Evolutionary conservation across 53 echinoderm and acorn worm genomes (phyloP).

Genomic region (Arbacia lixula): DNA sequence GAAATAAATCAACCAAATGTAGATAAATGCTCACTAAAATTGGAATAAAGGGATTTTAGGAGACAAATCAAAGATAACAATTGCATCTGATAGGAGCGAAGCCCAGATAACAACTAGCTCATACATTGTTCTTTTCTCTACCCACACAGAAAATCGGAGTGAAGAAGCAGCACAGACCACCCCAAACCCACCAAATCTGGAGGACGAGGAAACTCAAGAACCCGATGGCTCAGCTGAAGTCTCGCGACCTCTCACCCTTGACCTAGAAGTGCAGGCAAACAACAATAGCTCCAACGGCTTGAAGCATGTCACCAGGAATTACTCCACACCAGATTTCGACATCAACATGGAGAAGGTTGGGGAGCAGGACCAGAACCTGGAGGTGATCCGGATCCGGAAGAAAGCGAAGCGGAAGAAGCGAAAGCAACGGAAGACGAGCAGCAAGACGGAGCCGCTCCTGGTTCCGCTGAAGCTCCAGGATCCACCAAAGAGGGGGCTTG

Average conservation of each 20-base stretch:
- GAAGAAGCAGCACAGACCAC: too few relatives aligned
- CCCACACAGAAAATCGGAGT: too few relatives aligned
- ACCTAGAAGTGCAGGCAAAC: slow-evolving; percentile 20
- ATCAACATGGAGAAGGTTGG: slow-evolving; percentile 52
- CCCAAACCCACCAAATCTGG: too few relatives aligned
- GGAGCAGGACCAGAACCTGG: slow-evolving; percentile 37
- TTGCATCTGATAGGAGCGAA: too few relatives aligned
- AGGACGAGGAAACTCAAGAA: background rate
- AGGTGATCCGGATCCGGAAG: slow-evolving; percentile 51
- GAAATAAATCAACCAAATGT: too few relatives aligned
- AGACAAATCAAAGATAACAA: too few relatives aligned
- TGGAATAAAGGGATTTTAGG: too few relatives aligned
- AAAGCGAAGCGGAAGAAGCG: slow-evolving; percentile 5
- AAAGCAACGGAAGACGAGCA: slow-evolving; percentile 18
- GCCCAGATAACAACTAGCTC: too few relatives aligned
- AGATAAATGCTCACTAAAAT: too few relatives aligned
- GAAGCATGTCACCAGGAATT: slow-evolving; percentile 43
- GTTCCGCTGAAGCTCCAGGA: slow-evolving; percentile 10
- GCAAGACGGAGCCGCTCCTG: background rate
- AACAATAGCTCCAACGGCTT: slow-evolving; percentile 30
- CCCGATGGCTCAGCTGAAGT: slow-evolving; percentile 1
- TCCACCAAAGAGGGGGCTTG: slow-evolving; percentile 8
- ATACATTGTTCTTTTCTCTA: too few relatives aligned
- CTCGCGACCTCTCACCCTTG: slow-evolving; percentile 40
- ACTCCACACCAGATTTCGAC: slow-evolving; percentile 51